Evolutionary conservation across 2,113 vertebrate species (phyloP), one percentile per base, ranked within the genome.

Genomic region (Pterocles orientalis): DNA sequence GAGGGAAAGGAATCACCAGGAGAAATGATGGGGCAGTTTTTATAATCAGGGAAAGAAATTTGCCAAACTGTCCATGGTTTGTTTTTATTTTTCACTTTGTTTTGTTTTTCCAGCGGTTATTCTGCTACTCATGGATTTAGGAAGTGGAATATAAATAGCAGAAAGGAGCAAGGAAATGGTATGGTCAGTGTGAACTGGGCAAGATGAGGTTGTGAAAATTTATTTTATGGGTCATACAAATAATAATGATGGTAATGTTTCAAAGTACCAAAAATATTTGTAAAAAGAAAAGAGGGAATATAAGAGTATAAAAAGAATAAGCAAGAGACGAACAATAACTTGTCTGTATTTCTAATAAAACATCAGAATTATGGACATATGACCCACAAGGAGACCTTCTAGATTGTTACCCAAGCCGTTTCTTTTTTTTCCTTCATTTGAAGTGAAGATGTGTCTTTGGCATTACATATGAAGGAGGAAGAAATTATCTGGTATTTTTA

Each of bases 241-340:
- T 73, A 81, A 47, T 75, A 75, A 86, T 18, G 18, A 51, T 12
- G 64, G 21, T 57, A 84, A 90, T 69, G 64, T 91, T 91, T 94
- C 95, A 56, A 73, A 90, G 93, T 90, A 97, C 98, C 97, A 98
- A 98, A 98, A 98, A 97, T 95, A 66, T 12, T 65, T 94, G 77
- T 88, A 70, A 89, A 97, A 96, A 90, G 79, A 84, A 73, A 95
- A 94, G 82, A 51, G 31, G 23, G 54, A 43, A 36, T 82, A 25
- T 51, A 75, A 61, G 54, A 92, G 31, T 77, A 61, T 83, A 81
- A 72, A 65, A 95, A 97, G 87, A 97, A 96, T 92, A 92, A 95
- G 95, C 91, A 93, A 90, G 89, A 95, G 90, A 80, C 64, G 96
- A 89, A 82, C n/a, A 47, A 50, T 82, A 83, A 62, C 43, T 82